A percentile compares a stretch with the other conserved stretches of the same genome.
phyloP scores from a whole-genome alignment of 2,113 vertebrate species.

The Addax nasomaculatus region DNA sequence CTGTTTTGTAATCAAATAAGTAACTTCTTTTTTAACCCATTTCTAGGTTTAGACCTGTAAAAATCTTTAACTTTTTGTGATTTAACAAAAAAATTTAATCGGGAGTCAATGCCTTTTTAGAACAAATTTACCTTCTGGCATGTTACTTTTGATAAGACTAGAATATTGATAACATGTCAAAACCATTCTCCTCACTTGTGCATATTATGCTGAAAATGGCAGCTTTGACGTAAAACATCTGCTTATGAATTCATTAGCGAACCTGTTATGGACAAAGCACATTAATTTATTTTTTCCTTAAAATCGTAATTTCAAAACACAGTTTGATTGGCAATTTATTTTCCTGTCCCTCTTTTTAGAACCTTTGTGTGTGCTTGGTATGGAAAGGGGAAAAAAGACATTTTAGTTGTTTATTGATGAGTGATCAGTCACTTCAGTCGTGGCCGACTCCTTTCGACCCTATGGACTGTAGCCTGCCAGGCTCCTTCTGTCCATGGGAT shows the following conservation, averaged over 20 bases:
- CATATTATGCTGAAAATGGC: conserved; percentile 72
- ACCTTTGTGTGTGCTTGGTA: background rate
- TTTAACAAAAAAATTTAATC: conserved; percentile 17
- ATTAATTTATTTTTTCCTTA: conserved; percentile 34
- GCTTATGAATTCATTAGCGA: conserved; percentile 53
- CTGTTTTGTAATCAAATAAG: fast-evolving
- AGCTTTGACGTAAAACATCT: conserved; percentile 61
- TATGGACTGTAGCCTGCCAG: background rate
- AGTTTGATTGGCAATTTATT: conserved; percentile 25
- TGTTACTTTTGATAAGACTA: conserved; percentile 59
- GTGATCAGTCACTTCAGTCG: background rate
- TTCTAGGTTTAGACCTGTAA: background rate
- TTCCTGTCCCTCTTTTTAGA: conserved; percentile 64
- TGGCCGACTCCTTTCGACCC: background rate
- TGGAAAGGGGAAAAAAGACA: background rate
- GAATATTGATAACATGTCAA: conserved; percentile 79
- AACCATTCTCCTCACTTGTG: conserved; percentile 45
- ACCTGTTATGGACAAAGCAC: background rate
- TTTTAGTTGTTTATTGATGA: background rate
- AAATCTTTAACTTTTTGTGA: background rate
- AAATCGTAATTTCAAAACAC: background rate
- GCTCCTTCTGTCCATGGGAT: background rate
- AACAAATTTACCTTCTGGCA: conserved; percentile 34
- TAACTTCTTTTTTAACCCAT: background rate
- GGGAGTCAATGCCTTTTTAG: conserved; percentile 58